Conservation (phyloP, 2,888 invertebrate species). For the Sicus ferrugineus region DNA sequence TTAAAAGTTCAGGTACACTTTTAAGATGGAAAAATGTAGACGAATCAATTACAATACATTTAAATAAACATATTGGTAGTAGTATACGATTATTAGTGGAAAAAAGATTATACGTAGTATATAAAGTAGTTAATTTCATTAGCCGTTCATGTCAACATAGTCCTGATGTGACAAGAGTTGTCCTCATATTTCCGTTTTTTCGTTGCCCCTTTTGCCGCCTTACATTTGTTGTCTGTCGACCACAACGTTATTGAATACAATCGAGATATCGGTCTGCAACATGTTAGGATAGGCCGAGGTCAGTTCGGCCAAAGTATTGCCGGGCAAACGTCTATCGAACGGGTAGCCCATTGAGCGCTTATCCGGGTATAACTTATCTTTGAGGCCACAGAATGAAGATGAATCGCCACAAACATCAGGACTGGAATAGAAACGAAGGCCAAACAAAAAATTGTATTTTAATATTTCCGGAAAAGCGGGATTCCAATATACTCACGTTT, state of each 20-base stretch:
- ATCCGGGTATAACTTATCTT: slow-evolving; percentile 75
- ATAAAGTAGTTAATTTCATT: too few species aligned
- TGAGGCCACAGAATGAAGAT: slow-evolving; percentile 75
- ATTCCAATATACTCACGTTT: slow-evolving; percentile 26
- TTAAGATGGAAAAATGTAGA: too few species aligned
- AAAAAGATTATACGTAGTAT: too few species aligned
- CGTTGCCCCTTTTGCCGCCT: neutral
- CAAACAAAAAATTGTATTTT: neutral
- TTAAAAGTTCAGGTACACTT: too few species aligned
- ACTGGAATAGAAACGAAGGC: slow-evolving; percentile 23
- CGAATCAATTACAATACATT: too few species aligned
- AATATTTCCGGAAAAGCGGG: too few species aligned
- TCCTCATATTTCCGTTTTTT: neutral
- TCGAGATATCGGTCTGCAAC: slow-evolving; percentile 71
- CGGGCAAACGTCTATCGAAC: slow-evolving; percentile 65
- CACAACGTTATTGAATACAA: slow-evolving; percentile 65
- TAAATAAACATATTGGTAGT: too few species aligned
- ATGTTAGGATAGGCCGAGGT: slow-evolving; percentile 74
- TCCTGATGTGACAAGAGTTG: too few species aligned
- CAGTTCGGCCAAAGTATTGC: slow-evolving; percentile 69
- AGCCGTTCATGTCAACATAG: too few species aligned
- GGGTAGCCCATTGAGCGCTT: slow-evolving; percentile 72
- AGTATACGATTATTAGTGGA: too few species aligned
- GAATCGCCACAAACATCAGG: slow-evolving; percentile 69
- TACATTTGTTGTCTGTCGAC: slow-evolving; percentile 29